Percentiles rank a stretch among this genome's conserved stretches.
Conservation (phyloP, 2,797 vertebrate genomes). For the Myotis findleyi region DNA sequence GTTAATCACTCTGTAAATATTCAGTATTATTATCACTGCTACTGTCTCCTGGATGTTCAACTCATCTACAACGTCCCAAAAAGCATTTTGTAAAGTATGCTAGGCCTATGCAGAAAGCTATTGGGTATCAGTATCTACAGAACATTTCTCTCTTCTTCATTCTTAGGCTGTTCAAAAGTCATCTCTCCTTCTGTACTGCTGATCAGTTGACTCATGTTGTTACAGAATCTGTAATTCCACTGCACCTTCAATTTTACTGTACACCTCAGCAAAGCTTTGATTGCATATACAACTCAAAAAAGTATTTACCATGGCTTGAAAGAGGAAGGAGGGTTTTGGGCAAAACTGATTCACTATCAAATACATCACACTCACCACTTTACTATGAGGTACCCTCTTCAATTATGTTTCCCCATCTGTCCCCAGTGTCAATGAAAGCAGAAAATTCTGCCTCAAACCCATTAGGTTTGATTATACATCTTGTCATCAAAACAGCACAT, state of each 20-base stretch:
- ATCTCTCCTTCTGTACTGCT: not conserved
- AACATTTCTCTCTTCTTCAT: not conserved
- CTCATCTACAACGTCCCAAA: not conserved
- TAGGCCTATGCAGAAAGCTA: not conserved
- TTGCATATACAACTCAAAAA: not conserved
- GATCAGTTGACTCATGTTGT: not conserved
- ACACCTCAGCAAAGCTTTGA: not conserved
- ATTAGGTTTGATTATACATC: not conserved
- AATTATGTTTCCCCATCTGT: not conserved
- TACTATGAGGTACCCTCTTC: not conserved
- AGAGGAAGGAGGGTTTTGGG: not conserved
- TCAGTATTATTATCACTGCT: not conserved
- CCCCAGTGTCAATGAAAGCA: not conserved
- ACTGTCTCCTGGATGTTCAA: constrained; percentile 4
- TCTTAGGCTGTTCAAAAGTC: not conserved
- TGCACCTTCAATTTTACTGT: not conserved
- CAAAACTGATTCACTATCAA: constrained; percentile 26
- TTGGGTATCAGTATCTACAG: not conserved
- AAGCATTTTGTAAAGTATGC: not conserved
- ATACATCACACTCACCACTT: not conserved
- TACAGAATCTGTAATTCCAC: not conserved
- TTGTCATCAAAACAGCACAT: constrained; percentile 15
- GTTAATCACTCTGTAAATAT: not conserved
- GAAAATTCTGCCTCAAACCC: not conserved
- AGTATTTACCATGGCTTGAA: not conserved